These are phyloP conservation scores for Archocentrus centrarchus DNA, from an alignment of 2,113 vertebrate species.

Conservation along the genomic window DNA sequence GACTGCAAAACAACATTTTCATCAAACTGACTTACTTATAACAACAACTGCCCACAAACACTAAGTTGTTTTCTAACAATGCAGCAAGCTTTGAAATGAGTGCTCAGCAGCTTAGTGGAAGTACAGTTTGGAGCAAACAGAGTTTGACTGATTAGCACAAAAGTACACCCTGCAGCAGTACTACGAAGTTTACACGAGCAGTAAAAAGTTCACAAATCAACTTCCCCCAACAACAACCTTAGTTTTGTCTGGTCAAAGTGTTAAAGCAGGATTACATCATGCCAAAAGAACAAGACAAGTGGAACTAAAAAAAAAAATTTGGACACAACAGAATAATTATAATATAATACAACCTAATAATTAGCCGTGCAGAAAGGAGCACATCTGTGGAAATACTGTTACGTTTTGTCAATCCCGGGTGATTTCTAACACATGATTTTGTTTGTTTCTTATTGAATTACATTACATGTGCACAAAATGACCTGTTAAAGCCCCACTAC, in stretches of 20 bases:
- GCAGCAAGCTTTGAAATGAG: constrained; percentile 16
- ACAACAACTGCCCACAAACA: constrained; percentile 38
- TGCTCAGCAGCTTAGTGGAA: neutral
- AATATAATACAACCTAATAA: neutral
- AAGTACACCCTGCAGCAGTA: neutral
- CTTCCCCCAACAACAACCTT: neutral
- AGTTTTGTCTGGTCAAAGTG: constrained; percentile 29
- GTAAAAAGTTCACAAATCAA: neutral
- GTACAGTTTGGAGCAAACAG: neutral
- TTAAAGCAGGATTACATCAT: constrained; percentile 27
- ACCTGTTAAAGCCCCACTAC: neutral
- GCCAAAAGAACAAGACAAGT: neutral
- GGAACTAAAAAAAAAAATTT: neutral
- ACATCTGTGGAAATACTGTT: neutral
- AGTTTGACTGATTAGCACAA: neutral
- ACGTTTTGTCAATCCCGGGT: neutral
- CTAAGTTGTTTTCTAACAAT: neutral
- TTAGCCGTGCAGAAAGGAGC: neutral
- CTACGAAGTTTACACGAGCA: neutral
- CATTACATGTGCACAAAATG: neutral
- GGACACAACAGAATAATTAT: neutral
- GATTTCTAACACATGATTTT: neutral
- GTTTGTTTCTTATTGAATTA: neutral
- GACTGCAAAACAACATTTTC: constrained; percentile 31
- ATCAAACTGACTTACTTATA: constrained; percentile 30